Percentiles rank a stretch among this genome's conserved stretches.
phyloP scores from a whole-genome alignment of 2,888 invertebrate genomes.

The Ormyrus nitidulus region DNA sequence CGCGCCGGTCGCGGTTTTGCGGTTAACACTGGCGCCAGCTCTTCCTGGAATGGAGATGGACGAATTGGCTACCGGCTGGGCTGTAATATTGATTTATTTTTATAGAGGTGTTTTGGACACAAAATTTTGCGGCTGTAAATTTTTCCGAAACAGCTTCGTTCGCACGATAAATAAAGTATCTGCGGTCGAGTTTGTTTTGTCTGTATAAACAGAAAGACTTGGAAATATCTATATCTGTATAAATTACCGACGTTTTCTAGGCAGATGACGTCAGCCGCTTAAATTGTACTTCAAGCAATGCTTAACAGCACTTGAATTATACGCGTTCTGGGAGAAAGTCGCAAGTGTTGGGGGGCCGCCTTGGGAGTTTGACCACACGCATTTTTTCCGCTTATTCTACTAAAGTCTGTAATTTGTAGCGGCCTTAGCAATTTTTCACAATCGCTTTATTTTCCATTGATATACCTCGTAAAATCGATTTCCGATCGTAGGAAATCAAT shows the following conservation, averaged over 20 bases:
- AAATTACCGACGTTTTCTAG: slow-evolving; percentile 33
- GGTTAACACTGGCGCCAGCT: slow-evolving; percentile 43
- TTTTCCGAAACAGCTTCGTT: slow-evolving; percentile 5
- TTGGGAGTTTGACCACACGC: slow-evolving; percentile 38
- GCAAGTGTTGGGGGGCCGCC: neutral
- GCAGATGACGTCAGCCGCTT: slow-evolving; percentile 22
- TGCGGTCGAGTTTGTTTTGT: slow-evolving; percentile 20
- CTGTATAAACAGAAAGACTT: too few relatives aligned
- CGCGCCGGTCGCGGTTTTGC: slow-evolving; percentile 34
- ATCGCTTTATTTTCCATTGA: neutral
- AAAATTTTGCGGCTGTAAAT: slow-evolving; percentile 21
- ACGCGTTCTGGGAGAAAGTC: slow-evolving; percentile 34
- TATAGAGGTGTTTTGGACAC: slow-evolving; percentile 32
- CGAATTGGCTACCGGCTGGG: slow-evolving; percentile 18
- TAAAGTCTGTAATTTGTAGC: slow-evolving; percentile 26
- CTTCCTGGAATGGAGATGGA: slow-evolving; percentile 20
- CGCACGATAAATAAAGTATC: slow-evolving; percentile 36
- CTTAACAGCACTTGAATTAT: slow-evolving; percentile 44
- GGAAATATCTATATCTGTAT: slow-evolving; percentile 34
- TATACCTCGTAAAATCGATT: neutral
- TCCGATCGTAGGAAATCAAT: neutral
- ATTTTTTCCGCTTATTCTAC: slow-evolving; percentile 4
- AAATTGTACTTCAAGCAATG: slow-evolving; percentile 25
- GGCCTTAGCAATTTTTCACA: slow-evolving; percentile 10
- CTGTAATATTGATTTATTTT: slow-evolving; percentile 39